Percentiles rank a stretch among this genome's conserved stretches.
These are phyloP conservation scores for Abrostola tripartita DNA, from an alignment of 2,888 invertebrate genomes.

Conservation along the genomic window DNA sequence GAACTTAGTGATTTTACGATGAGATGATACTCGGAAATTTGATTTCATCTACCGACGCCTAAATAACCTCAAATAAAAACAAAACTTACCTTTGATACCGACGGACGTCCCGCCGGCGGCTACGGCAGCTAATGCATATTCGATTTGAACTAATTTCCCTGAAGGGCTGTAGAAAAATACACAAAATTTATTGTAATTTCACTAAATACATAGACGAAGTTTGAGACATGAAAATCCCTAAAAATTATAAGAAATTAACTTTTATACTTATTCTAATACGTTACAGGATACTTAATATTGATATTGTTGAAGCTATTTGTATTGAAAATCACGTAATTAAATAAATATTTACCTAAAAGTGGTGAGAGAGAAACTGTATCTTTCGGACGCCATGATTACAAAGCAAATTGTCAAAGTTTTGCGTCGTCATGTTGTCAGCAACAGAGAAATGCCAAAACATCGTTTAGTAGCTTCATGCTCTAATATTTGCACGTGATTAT, in stretches of 20 bases:
- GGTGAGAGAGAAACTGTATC: constrained; percentile 98
- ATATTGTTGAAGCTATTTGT: constrained; percentile 7
- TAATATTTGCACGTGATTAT: too few relatives aligned
- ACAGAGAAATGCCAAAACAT: constrained; percentile 39
- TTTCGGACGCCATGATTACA: constrained; percentile 96
- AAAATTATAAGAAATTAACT: constrained; percentile 15
- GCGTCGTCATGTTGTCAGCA: constrained; percentile 66
- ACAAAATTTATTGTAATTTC: constrained; percentile 42
- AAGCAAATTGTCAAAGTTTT: constrained; percentile 81
- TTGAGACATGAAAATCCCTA: constrained; percentile 17
- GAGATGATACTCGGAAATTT: constrained; percentile 12
- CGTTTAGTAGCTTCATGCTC: constrained; percentile 29
- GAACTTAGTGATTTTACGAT: not conserved
- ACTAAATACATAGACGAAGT: constrained; percentile 35
- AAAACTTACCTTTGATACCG: constrained; percentile 95
- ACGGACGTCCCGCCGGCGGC: constrained; percentile 99
- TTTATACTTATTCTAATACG: not conserved
- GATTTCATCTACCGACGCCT: constrained; percentile 26
- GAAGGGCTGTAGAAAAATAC: constrained; percentile 93
- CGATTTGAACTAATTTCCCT: constrained; percentile 99
- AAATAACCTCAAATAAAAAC: constrained; percentile 61
- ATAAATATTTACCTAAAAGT: constrained; percentile 88
- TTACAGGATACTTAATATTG: not conserved
- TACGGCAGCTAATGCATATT: constrained; percentile 99
- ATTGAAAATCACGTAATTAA: constrained; percentile 60